phyloP scores from a whole-genome alignment of 1,140 invertebrate genomes.

The Drosophila ogumai region DNA sequence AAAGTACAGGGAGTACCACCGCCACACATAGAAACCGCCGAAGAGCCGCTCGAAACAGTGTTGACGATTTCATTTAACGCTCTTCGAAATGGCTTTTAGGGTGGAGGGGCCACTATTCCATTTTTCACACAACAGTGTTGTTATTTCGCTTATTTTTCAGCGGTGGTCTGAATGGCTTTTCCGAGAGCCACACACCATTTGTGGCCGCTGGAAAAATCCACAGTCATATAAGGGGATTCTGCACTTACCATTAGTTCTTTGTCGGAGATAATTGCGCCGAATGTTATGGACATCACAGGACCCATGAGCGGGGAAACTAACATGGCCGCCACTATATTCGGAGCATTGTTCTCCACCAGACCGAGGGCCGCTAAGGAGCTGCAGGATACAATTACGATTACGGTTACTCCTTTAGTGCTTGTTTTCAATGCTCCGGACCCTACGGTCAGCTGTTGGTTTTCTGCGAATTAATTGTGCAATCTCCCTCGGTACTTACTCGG shows the following conservation, averaged over 20 bases:
- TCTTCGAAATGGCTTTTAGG: conserved; percentile 29
- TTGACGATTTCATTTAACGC: conserved; percentile 64
- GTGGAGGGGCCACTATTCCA: conserved; percentile 14
- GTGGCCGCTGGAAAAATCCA: conserved; percentile 15
- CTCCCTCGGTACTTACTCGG: conserved; percentile 88
- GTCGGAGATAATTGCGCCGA: conserved; percentile 92
- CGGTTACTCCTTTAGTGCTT: conserved; percentile 7
- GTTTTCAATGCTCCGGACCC: conserved; percentile 7
- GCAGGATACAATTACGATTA: conserved; percentile 25
- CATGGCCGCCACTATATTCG: conserved; percentile 94
- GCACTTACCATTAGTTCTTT: conserved; percentile 85
- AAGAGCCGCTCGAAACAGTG: conserved; percentile 14
- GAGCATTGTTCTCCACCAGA: conserved; percentile 88
- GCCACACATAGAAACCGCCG: conserved; percentile 9
- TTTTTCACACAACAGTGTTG: conserved; percentile 26
- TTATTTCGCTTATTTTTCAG: conserved; percentile 21
- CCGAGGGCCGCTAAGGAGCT: conserved; percentile 87
- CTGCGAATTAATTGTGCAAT: conserved; percentile 1
- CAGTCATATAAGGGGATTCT: conserved; percentile 33
- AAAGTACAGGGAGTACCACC: conserved; percentile 13
- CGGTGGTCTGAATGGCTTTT: conserved; percentile 38
- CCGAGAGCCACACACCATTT: conserved; percentile 2
- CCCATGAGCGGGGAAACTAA: conserved; percentile 95
- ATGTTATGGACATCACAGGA: conserved; percentile 93
- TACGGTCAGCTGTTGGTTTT: conserved; percentile 13